These are phyloP conservation scores for Oegoconia quadripuncta DNA, from an alignment of 2,888 invertebrate genomes.

Conservation along the genomic window DNA sequence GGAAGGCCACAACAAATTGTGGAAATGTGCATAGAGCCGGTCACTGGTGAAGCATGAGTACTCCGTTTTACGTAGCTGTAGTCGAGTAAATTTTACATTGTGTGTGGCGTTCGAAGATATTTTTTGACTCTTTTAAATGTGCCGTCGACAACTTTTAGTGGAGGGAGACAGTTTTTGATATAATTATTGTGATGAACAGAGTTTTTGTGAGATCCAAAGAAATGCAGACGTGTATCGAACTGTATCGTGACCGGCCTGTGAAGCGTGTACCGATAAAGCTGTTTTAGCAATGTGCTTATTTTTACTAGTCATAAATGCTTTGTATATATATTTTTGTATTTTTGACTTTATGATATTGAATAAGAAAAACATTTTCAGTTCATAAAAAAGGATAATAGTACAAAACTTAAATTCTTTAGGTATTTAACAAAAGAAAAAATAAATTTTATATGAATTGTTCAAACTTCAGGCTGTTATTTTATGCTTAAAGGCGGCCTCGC, in stretches of 20 bases:
- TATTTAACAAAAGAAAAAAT: conserved; percentile 45
- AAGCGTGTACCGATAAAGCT: conserved; percentile 39
- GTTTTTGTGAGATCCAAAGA: conserved; percentile 51
- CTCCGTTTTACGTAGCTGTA: too few species aligned
- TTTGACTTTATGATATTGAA: conserved; percentile 54
- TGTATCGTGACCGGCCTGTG: conserved; percentile 37
- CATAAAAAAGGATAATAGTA: conserved; percentile 35
- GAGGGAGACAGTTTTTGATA: conserved; percentile 53
- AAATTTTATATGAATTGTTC: conserved; percentile 53
- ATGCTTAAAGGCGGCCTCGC: background rate
- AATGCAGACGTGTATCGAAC: conserved; percentile 51
- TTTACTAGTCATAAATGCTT: conserved; percentile 75
- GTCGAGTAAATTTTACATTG: conserved; percentile 27
- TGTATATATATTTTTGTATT: conserved; percentile 67
- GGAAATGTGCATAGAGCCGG: conserved; percentile 21
- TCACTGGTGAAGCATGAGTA: conserved; percentile 22
- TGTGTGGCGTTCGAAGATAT: conserved; percentile 25
- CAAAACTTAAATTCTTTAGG: conserved; percentile 46
- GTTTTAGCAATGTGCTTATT: conserved; percentile 60
- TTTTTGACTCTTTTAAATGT: conserved; percentile 35
- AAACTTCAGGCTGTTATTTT: conserved; percentile 41
- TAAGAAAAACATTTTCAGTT: conserved; percentile 57
- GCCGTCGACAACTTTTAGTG: conserved; percentile 39
- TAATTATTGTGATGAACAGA: conserved; percentile 42
- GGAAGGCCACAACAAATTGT: conserved; percentile 22